Conservation (phyloP, 2,888 invertebrate species). For the Plagodis dolabraria region DNA sequence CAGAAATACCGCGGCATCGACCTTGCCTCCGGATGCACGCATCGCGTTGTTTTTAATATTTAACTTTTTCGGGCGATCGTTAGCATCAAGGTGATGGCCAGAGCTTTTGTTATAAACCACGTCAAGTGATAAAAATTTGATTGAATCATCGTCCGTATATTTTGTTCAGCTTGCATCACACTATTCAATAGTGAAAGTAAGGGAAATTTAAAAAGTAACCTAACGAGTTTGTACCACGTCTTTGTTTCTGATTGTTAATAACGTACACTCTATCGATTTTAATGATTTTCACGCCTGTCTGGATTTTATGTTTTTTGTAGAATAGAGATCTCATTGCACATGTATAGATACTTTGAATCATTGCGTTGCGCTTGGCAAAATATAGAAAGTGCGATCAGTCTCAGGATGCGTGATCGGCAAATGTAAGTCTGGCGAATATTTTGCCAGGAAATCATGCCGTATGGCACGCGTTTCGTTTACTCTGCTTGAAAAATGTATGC, state of each 20-base stretch:
- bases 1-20: slow-evolving; percentile 80
- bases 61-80: slow-evolving; percentile 66
- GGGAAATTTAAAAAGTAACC: background rate
- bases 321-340: slow-evolving; percentile 31
- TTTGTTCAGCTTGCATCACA: slow-evolving; percentile 10
- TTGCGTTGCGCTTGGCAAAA: slow-evolving; percentile 54
- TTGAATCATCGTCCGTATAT: slow-evolving; percentile 6
- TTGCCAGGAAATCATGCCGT: slow-evolving; percentile 76
- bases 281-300: slow-evolving; percentile 25
- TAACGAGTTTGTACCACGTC: slow-evolving; percentile 10
- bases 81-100: slow-evolving; percentile 75
- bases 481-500: slow-evolving; percentile 79
- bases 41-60: slow-evolving; percentile 75
- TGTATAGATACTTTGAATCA: slow-evolving; percentile 44
- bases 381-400: slow-evolving; percentile 63
- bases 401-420: slow-evolving; percentile 60
- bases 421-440: slow-evolving; percentile 66
- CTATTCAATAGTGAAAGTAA: slow-evolving; percentile 14
- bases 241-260: slow-evolving; percentile 8
- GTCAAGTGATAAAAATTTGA: slow-evolving; percentile 9
- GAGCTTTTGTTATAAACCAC: slow-evolving; percentile 32
- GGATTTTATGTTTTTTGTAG: slow-evolving; percentile 10
- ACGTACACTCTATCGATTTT: slow-evolving; percentile 3
- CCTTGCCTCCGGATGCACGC: slow-evolving; percentile 77
- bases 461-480: slow-evolving; percentile 74